Base-by-base conservation (phyloP, 2,888 invertebrate genomes). In the Hypsopygia costalis region DNA sequence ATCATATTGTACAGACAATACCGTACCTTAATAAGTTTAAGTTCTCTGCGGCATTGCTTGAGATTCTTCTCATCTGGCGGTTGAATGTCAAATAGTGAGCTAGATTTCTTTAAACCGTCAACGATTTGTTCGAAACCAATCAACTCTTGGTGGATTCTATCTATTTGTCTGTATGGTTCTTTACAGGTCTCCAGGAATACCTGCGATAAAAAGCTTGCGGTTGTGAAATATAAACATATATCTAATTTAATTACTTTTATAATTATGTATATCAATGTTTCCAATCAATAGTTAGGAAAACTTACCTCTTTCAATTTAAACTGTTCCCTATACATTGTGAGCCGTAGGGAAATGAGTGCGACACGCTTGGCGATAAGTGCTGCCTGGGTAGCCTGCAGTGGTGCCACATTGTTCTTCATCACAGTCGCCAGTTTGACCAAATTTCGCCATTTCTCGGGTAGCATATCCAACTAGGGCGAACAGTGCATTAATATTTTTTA, bases 381-480 rank as follows among this genome's bases (percentile, higher is more conserved):
- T 0, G 97, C 95, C 78, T 98, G 97, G 44, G 93, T 93, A 2
- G 96, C 94, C 75, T 97, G 96, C 46, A 98, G 89, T 10, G 98
- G 97, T 1, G 94, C 94, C 28, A 98, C 96, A 34, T 92, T 91
- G 71, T 97, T 96, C 75, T 96, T 97, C 35, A 95, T 93, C 37
- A 93, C 92, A 1, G 95, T 93, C 0, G 95, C 94, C 43, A 94
- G 86, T 78, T 96, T 96, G 73, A 97, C 96, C 5, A 96, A 91
- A 55, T 93, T 94, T 36, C 91, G 91, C 98, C 98, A 98, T 58
- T 91, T 92, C 53, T 97, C 96, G 0, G 98, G 98, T 31, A 98
- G 82, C 58, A 96, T 93, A 69, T 94, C 91, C 55, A 94, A 65
- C 89, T 90, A n/a, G 53, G 2, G 16, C 4, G 16, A 16, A 16